A percentile compares a stretch with the other conserved stretches of the same genome.
These are phyloP conservation scores for Agapostemon virescens DNA, from an alignment of 2,888 invertebrate genomes.

Conservation along the genomic window DNA sequence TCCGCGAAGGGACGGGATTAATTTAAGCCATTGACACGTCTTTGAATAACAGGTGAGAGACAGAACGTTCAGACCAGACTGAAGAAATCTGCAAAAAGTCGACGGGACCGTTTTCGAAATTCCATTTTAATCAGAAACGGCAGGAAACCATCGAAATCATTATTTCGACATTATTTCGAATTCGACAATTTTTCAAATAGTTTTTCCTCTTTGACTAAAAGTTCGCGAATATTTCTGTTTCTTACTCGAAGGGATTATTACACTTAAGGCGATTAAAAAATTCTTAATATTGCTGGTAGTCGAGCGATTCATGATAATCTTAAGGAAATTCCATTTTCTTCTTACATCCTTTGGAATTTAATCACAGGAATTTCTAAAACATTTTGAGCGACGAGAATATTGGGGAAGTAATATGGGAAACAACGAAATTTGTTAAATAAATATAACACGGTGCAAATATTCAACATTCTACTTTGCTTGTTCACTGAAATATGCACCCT, in stretches of 20 bases:
- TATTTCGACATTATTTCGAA: too few relatives aligned
- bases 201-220: neutral
- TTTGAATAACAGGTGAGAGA: conserved; percentile 43
- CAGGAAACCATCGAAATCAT: neutral
- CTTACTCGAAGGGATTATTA: neutral
- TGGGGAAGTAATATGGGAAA: too few relatives aligned
- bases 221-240: neutral
- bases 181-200: neutral
- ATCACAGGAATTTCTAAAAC: neutral
- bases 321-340: neutral
- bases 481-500: too few relatives aligned
- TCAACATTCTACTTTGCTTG: neutral
- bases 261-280: neutral
- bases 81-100: neutral
- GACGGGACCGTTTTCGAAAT: neutral
- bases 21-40: conserved; percentile 49
- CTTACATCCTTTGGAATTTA: neutral
- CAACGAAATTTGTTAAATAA: neutral
- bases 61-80: neutral
- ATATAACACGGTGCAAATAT: neutral
- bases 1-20: conserved; percentile 25
- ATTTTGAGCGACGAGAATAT: neutral
- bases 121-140: neutral
- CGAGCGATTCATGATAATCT: neutral
- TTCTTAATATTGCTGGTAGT: neutral